Evolutionary conservation across 2,797 vertebrate species (phyloP).

Genomic region (Crocodylus rhombifer): DNA sequence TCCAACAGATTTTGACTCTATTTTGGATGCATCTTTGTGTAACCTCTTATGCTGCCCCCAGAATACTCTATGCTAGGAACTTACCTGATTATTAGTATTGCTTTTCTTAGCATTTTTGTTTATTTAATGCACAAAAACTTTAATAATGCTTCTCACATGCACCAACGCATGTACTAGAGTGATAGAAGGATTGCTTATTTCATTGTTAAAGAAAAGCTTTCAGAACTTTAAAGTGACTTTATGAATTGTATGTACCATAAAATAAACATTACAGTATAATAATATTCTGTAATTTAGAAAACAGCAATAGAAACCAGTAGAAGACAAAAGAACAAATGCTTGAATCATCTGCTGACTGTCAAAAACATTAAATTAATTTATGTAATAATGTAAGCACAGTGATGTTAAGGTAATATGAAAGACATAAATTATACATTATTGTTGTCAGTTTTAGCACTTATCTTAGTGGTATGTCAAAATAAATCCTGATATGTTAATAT

Average conservation of each 20-base stretch:
- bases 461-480: constrained; percentile 82
- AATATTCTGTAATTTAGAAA: constrained; percentile 76
- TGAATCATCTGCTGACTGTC: constrained; percentile 81
- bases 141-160: constrained; percentile 52
- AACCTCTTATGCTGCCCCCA: too few relatives aligned
- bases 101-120: constrained; percentile 60
- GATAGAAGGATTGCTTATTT: constrained; percentile 19
- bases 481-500: constrained; percentile 83
- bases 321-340: constrained; percentile 83
- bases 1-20: not conserved
- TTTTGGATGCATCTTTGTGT: too few relatives aligned
- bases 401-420: constrained; percentile 83
- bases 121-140: constrained; percentile 69
- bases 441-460: constrained; percentile 85
- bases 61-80: not conserved
- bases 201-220: constrained; percentile 73
- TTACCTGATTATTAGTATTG: constrained; percentile 63
- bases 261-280: constrained; percentile 77
- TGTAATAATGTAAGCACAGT: constrained; percentile 83
- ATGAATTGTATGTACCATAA: constrained; percentile 70
- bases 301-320: constrained; percentile 60
- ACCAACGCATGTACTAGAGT: constrained; percentile 32
- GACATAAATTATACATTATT: constrained; percentile 86
- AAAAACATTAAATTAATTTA: constrained; percentile 86
- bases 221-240: constrained; percentile 76